phyloP scores from a whole-genome alignment of 2,888 invertebrate species.

The Phortica magna region DNA sequence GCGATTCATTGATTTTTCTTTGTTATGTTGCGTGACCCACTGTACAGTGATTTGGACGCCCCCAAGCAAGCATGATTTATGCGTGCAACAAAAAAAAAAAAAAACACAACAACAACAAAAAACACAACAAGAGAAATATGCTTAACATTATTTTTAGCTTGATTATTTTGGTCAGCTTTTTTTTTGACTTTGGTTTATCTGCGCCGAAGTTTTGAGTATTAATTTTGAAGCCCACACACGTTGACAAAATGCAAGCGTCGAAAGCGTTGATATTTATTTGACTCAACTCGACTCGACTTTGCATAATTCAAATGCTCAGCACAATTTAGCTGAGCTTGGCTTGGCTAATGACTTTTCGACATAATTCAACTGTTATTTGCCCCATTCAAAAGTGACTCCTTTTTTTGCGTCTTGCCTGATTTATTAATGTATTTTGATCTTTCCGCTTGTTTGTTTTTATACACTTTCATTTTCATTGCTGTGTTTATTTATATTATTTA shows the following conservation, averaged over 20 bases:
- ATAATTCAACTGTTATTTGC: not conserved
- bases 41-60: not conserved
- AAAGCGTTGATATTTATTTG: not conserved
- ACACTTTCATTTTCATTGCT: conserved; percentile 21
- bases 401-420: conserved; percentile 11
- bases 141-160: conserved; percentile 1
- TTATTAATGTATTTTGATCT: conserved; percentile 32
- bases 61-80: not conserved
- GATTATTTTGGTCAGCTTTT: not conserved
- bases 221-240: conserved; percentile 37
- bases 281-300: not conserved
- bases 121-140: too few relatives aligned
- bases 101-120: too few relatives aligned
- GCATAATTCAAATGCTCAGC: not conserved
- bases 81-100: not conserved
- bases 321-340: not conserved
- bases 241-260: conserved; percentile 24
- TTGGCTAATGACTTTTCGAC: not conserved
- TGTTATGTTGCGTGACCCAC: not conserved
- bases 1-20: too few relatives aligned
- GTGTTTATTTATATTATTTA: conserved; percentile 9
- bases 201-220: conserved; percentile 32
- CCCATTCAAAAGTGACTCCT: not conserved
- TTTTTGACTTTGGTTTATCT: not conserved
- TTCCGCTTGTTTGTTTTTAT: conserved; percentile 16